Conservation (phyloP, 2,113 vertebrate species). For the Mugil cephalus region DNA sequence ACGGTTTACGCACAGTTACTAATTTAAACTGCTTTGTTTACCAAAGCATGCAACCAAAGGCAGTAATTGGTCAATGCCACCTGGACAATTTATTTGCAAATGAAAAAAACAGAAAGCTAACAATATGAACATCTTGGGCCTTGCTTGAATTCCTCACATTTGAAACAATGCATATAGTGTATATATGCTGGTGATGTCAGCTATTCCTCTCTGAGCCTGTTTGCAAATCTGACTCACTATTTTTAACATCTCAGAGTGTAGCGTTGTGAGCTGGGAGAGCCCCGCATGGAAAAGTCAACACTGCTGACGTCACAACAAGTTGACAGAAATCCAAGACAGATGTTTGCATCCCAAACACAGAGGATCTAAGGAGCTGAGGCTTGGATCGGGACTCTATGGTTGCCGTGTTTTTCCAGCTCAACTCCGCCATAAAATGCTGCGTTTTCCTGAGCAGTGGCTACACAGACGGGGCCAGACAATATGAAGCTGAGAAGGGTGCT, state of each 20-base stretch:
- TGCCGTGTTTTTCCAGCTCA: conserved; percentile 42
- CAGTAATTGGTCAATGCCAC: too few species aligned
- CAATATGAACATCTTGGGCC: too few species aligned
- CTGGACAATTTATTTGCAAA: too few species aligned
- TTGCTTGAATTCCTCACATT: too few species aligned
- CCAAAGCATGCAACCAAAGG: too few species aligned
- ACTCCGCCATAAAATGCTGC: conserved; percentile 4
- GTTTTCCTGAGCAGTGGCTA: conserved; percentile 16
- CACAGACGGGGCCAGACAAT: conserved; percentile 9
- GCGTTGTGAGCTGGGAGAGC: conserved; percentile 5
- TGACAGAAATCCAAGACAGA: conserved; percentile 71
- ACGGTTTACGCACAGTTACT: too few species aligned
- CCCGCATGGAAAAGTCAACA: conserved; percentile 55
- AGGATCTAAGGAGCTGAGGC: conserved; percentile 36
- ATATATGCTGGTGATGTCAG: conserved; percentile 14
- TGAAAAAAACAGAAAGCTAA: too few species aligned
- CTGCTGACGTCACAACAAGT: conserved; percentile 49
- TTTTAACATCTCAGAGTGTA: conserved; percentile 48
- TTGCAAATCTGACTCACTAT: conserved; percentile 21
- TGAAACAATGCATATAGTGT: too few species aligned
- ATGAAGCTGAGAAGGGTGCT: conserved; percentile 6
- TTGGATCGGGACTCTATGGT: conserved; percentile 47
- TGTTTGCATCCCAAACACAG: conserved; percentile 45
- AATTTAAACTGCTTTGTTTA: too few species aligned
- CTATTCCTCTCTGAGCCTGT: not conserved